These are phyloP conservation scores for Ploceus nigricollis DNA, from an alignment of 2,113 vertebrate genomes.

Conservation along the genomic window DNA sequence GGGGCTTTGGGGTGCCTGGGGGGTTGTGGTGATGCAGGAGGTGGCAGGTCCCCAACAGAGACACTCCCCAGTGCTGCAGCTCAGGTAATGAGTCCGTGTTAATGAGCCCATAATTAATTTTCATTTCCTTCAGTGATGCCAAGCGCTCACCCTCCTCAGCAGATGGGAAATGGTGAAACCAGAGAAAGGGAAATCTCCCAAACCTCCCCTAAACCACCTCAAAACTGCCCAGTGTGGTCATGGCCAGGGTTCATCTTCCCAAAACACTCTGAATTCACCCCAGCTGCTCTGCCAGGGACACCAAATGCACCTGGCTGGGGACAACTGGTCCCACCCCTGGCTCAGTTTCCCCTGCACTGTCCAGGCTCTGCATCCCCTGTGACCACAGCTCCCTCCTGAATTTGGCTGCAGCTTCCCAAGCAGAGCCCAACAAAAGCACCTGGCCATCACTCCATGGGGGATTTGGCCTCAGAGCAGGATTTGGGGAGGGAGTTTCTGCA, in stretches of 20 bases:
- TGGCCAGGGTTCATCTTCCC: background rate
- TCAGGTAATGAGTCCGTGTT: background rate
- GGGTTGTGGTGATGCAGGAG: rapidly evolving
- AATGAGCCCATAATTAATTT: background rate
- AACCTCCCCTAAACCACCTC: background rate
- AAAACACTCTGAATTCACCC: background rate
- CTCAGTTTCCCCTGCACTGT: background rate
- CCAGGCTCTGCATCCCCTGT: background rate
- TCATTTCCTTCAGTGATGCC: background rate
- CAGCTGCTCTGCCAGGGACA: rapidly evolving
- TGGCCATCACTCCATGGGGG: rapidly evolving
- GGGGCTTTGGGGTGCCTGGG: too few species aligned
- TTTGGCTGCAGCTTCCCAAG: background rate
- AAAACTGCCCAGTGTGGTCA: background rate
- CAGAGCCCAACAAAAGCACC: background rate
- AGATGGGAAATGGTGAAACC: background rate
- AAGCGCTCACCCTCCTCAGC: rapidly evolving
- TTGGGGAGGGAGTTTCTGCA: background rate
- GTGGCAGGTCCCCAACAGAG: rapidly evolving
- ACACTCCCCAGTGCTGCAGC: background rate
- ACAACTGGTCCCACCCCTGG: background rate
- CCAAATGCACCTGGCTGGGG: rapidly evolving
- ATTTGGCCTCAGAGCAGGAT: background rate
- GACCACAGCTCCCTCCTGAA: background rate
- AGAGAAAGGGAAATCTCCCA: background rate